Percentiles rank a stretch among this genome's conserved stretches.
phyloP scores from a whole-genome alignment of 2,797 vertebrate species.

The Hippopotamyrus pictus region DNA sequence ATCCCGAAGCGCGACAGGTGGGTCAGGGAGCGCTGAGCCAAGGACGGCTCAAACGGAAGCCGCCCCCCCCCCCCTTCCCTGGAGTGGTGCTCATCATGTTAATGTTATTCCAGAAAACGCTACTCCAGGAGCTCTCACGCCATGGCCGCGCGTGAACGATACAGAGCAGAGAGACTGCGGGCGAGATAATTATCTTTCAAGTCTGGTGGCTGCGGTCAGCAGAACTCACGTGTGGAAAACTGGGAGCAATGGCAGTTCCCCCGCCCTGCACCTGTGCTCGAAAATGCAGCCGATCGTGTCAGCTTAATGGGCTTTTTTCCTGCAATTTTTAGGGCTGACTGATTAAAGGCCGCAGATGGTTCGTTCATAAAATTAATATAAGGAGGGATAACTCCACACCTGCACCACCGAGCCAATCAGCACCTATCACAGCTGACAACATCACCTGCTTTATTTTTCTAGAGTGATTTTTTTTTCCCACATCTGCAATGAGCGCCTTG shows the following conservation, averaged over 20 bases:
- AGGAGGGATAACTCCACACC: neutral
- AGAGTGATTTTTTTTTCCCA: neutral
- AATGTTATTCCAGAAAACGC: slow-evolving; percentile 36
- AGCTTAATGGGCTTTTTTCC: slow-evolving; percentile 3
- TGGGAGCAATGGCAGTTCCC: neutral
- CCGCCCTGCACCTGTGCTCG: neutral
- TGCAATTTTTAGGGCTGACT: neutral
- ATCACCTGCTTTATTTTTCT: neutral
- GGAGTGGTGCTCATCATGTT: slow-evolving; percentile 35
- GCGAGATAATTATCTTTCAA: slow-evolving; percentile 18
- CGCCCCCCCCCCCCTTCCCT: slow-evolving; percentile 29
- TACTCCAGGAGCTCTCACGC: slow-evolving; percentile 41
- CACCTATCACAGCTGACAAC: neutral
- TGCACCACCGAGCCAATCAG: neutral
- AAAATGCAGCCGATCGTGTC: neutral
- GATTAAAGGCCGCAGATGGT: neutral
- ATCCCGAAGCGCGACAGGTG: neutral
- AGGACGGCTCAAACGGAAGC: slow-evolving; percentile 30
- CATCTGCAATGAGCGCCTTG: neutral
- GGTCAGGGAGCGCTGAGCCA: slow-evolving; percentile 34
- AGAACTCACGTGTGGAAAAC: neutral
- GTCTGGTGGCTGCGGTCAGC: slow-evolving; percentile 16
- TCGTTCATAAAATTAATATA: neutral
- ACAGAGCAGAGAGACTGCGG: slow-evolving; percentile 33
- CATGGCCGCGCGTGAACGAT: slow-evolving; percentile 44